Conservation (phyloP, 2,797 vertebrate species). For the Leptodactylus fallax region DNA sequence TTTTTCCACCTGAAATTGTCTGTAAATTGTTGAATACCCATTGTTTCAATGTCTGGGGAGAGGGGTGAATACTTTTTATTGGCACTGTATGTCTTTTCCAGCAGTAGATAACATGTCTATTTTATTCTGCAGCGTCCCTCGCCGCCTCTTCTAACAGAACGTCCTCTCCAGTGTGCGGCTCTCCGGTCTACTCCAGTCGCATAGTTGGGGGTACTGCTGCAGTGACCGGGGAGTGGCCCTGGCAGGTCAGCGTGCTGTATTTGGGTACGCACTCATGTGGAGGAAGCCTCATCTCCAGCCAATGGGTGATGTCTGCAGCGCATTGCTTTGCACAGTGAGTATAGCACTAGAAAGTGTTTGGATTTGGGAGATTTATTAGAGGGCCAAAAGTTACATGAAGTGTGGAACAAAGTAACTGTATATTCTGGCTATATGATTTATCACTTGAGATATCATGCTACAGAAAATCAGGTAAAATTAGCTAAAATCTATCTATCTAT, state of each 20-base stretch:
- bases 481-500: no score
- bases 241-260: slow-evolving; percentile 1
- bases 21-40: no score
- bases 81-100: not conserved
- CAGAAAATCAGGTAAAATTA: no score
- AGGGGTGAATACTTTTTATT: no score
- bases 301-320: slow-evolving; percentile 29
- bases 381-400: no score
- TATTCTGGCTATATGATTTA: no score
- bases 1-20: no score
- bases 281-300: slow-evolving; percentile 12
- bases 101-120: not conserved
- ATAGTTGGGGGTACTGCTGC: not conserved
- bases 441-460: no score
- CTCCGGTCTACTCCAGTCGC: not conserved
- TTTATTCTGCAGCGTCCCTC: not conserved
- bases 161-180: not conserved
- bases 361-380: no score
- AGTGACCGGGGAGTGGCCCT: slow-evolving; percentile 13
- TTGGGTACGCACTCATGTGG: not conserved
- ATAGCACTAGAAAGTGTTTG: not conserved
- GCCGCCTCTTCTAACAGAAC: not conserved
- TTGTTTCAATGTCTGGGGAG: no score
- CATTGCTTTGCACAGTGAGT: slow-evolving; percentile 23
- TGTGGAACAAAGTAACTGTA: no score